Conservation (phyloP, 2,113 vertebrate genomes). For the Propithecus coquereli region DNA sequence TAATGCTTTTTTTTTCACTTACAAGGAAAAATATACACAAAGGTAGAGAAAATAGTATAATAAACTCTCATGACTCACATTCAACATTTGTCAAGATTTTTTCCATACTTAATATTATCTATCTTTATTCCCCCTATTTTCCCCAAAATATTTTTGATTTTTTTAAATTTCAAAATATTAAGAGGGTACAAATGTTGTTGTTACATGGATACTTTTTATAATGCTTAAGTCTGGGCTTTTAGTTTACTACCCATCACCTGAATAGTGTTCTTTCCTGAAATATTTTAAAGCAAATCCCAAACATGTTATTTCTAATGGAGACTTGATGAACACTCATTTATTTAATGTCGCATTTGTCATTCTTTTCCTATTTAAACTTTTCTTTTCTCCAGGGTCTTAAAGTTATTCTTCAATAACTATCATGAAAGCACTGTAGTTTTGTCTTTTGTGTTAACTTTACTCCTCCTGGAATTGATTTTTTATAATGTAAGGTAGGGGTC, state of each 20-base stretch:
- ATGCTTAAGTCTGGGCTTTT: no score
- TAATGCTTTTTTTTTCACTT: neutral
- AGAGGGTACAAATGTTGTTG: no score
- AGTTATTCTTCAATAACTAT: neutral
- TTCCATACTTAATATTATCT: neutral
- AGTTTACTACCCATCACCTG: no score
- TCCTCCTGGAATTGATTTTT: neutral
- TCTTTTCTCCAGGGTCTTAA: neutral
- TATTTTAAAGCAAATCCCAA: neutral
- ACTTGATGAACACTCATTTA: neutral
- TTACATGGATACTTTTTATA: no score
- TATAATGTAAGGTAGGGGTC: neutral
- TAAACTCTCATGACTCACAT: neutral
- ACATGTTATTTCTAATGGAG: neutral
- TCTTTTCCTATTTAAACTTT: neutral
- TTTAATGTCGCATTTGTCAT: neutral
- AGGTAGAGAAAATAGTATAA: neutral
- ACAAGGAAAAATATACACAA: neutral
- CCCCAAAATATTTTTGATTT: neutral
- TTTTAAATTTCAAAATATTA: no score
- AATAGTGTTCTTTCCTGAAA: neutral
- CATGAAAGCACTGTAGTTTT: neutral
- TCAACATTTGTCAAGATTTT: neutral
- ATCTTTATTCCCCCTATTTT: neutral
- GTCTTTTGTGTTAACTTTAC: neutral